phyloP scores from a whole-genome alignment of 2,888 invertebrate genomes.

The Drosophila borealis region DNA sequence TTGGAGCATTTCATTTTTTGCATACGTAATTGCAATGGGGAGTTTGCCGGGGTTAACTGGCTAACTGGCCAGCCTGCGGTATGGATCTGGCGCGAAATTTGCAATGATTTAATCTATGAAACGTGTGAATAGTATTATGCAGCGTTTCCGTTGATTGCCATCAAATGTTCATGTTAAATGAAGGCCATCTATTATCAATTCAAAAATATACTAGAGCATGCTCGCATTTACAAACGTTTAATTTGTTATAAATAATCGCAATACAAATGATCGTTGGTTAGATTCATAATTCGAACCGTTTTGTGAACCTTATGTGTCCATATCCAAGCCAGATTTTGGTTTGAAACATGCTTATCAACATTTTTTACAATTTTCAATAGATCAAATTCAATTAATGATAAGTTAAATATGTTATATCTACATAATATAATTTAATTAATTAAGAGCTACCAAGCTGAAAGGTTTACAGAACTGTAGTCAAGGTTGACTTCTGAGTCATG shows the following conservation, averaged over 20 bases:
- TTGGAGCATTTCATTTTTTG: constrained; percentile 36
- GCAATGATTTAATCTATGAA: constrained; percentile 38
- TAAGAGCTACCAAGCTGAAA: no score
- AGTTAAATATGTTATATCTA: no score
- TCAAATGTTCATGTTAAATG: constrained; percentile 1
- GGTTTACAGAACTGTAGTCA: no score
- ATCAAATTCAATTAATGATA: no score
- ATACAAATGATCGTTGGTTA: no score
- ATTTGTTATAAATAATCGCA: not conserved
- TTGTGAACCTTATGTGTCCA: no score
- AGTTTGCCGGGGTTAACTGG: not conserved
- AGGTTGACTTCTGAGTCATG: no score
- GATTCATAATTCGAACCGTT: no score
- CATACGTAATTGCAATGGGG: constrained; percentile 42
- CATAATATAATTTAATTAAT: no score
- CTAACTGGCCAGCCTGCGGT: constrained; percentile 6
- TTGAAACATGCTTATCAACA: no score
- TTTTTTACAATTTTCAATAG: no score
- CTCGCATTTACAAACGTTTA: constrained; percentile 5
- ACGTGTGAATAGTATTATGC: constrained; percentile 46
- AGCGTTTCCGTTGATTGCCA: constrained; percentile 34
- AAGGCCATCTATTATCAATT: not conserved
- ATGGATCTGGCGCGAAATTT: constrained; percentile 37
- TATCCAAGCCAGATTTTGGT: no score
- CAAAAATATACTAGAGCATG: not conserved